Base-by-base conservation (phyloP, 2,888 invertebrate genomes). In the Hirtodrosophila cameraria region DNA sequence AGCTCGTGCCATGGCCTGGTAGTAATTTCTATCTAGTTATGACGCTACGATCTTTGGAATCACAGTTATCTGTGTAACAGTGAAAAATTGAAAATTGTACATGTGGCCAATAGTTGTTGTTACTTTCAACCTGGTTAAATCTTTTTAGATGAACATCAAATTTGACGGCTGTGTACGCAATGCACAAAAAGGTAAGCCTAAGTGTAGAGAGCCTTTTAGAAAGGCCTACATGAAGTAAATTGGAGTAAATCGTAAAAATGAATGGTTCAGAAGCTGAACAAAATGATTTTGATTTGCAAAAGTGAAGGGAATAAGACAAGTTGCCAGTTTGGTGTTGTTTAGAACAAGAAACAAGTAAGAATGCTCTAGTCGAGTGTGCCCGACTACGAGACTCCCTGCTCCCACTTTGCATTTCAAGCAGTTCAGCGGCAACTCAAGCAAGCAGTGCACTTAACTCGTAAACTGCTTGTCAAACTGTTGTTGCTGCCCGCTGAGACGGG, bases 31-130 rank as follows among this genome's bases (percentile, higher is more conserved):
- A 70, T 64, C 84, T 76, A 62, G 83, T 80, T 84, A 75, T 68
- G 76, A 79, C 65, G 85, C 80, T 67, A 64, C 52, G 46, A 59
- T 63, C 52, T 31, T 30, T 38, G 54, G 65, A 66, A 86, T 77
- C 82, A 81, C 82, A 78, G 86, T 81, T 86, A 86, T 80, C 80
- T 70, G 64, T 62, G 60, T 80, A 86, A 86, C 86, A 86, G 86
- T 86, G 74, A 86, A 83, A 80, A 80, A 86, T 81, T 80, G 62
- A 74, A 86, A 84, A 76, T 86, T 85, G 77, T 82, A 61, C 57
- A 82, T 66, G 71, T 78, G 70, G 70, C 63, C 57, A 52, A 33
- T 35, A 54, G 45, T 23, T 58, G 30, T 13, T 16, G 25, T 28
- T 39, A 43, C 41, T 39, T 36, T 42, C 31, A 35, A 53, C 49